Evolutionary conservation across 2,888 invertebrate genomes (phyloP), one percentile per base, ranked within the genome.

Genomic region (Noctua fimbriata): DNA sequence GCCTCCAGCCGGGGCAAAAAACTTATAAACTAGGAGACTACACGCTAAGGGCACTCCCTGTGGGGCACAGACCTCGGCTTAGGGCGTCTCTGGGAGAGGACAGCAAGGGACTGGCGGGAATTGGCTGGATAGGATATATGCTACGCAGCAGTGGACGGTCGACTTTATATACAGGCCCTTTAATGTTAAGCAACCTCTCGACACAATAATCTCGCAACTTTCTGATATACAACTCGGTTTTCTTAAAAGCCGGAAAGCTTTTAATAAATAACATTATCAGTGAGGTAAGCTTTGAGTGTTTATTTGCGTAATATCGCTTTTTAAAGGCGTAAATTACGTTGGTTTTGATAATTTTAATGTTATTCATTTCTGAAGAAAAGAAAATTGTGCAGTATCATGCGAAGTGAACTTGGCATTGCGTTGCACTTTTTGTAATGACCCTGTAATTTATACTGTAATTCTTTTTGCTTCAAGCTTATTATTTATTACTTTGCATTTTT

Each of bases 241-340:
- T 82, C 71, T 67, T 82, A 72, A 82, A 55, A 70, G 83, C 83
- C 78, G 70, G 78, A 78, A 86, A 86, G 78, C 76, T 71, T 83
- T 86, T 76, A 82, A 83, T 86, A 82, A 73, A 82, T 70, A 71
- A 69, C 60, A 44, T 86, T 86, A 85, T 78, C 78, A 24, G 44
- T 85, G 60, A 78, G 52, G 83, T 83, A 73, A 83, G 76, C 73
- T 72, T 86, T 79, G 36, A 74, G 79, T 86, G 69, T 55, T 74
- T 79, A 74, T 77, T 87, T 76, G 44, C 75, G 74, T 76, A 83
- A 86, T 66, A 69, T 74, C n/a, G 24, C 32, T 52, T 80, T 71
- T 82, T 49, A 72, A 71, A 69, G 63, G 3, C 44, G 36, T 76
- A 52, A 70, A 76, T 70, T 55, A 49, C 85, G 28, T 76, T 47